These are phyloP conservation scores for Idaea straminata DNA, from an alignment of 2,888 invertebrate genomes.

Conservation along the genomic window DNA sequence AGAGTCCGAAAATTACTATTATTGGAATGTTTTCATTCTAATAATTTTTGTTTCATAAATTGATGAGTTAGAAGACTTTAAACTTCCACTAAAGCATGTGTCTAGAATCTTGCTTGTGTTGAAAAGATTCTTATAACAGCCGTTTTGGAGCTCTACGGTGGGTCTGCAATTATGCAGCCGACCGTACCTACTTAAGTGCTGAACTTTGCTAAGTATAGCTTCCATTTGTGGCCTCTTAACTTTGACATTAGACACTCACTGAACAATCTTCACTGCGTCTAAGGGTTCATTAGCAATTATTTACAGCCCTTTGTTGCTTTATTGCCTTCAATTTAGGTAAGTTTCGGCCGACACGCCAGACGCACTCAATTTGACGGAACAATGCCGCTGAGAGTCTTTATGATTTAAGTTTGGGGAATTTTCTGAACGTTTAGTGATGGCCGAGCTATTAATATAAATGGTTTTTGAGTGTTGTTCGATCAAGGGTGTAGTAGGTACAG, in stretches of 20 bases:
- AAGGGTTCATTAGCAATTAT: slow-evolving; percentile 54
- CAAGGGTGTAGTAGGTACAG: background rate
- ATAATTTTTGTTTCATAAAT: too few relatives aligned
- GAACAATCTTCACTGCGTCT: slow-evolving; percentile 32
- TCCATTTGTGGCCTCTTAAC: slow-evolving; percentile 34
- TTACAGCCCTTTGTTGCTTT: slow-evolving; percentile 47
- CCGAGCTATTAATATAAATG: background rate
- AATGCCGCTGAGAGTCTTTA: slow-evolving; percentile 22
- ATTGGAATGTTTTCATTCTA: too few relatives aligned
- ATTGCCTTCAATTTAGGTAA: slow-evolving; percentile 37
- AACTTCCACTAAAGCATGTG: too few relatives aligned
- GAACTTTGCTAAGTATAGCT: slow-evolving; percentile 28
- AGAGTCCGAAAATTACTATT: too few relatives aligned
- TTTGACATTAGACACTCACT: slow-evolving; percentile 48
- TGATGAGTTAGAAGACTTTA: too few relatives aligned
- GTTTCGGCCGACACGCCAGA: slow-evolving; percentile 15
- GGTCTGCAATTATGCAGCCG: too few relatives aligned
- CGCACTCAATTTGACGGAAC: slow-evolving; percentile 26
- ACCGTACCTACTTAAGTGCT: slow-evolving; percentile 23
- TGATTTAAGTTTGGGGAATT: slow-evolving; percentile 17
- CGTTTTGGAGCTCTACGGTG: too few relatives aligned
- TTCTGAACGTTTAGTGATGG: slow-evolving; percentile 13
- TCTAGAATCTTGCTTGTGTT: too few relatives aligned
- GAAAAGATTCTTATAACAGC: too few relatives aligned
- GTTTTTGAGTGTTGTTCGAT: background rate